Evolutionary conservation across 2,113 vertebrate species (phyloP).

Genomic region (Malurus alboscapulatus): DNA sequence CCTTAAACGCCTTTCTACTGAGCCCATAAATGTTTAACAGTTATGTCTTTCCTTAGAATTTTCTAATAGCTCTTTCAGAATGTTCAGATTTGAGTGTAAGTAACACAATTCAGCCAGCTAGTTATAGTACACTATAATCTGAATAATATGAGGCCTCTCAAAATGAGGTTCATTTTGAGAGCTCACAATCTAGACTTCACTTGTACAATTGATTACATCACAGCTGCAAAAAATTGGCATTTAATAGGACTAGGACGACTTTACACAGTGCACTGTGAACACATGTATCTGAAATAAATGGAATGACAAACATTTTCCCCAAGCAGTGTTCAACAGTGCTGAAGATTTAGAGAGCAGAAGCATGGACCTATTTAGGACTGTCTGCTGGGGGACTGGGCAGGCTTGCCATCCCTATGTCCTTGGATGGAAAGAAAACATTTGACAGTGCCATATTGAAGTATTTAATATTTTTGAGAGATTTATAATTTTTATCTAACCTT

Average conservation of each 20-base stretch:
- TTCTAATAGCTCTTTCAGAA: not conserved
- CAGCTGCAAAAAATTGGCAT: not conserved
- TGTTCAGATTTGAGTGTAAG: not conserved
- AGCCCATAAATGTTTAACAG: not conserved
- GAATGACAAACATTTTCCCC: not conserved
- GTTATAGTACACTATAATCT: not conserved
- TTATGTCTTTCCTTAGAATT: not conserved
- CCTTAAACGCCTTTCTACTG: not conserved
- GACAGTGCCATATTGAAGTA: not conserved
- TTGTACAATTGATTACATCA: not conserved
- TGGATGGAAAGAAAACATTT: not conserved
- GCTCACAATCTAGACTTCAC: not conserved
- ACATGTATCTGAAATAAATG: not conserved
- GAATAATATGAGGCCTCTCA: not conserved
- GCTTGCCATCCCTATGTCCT: not conserved
- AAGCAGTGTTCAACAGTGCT: not conserved
- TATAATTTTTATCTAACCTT: not conserved
- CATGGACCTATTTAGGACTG: not conserved
- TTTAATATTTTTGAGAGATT: not conserved
- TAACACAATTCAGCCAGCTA: not conserved
- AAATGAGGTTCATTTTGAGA: slow-evolving; percentile 17
- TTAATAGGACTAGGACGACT: not conserved
- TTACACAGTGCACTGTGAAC: not conserved
- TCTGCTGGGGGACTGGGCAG: not conserved
- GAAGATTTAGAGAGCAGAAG: not conserved